Base-by-base conservation (phyloP, 2,888 invertebrate species). In the Tenthredo scrophulariae region DNA sequence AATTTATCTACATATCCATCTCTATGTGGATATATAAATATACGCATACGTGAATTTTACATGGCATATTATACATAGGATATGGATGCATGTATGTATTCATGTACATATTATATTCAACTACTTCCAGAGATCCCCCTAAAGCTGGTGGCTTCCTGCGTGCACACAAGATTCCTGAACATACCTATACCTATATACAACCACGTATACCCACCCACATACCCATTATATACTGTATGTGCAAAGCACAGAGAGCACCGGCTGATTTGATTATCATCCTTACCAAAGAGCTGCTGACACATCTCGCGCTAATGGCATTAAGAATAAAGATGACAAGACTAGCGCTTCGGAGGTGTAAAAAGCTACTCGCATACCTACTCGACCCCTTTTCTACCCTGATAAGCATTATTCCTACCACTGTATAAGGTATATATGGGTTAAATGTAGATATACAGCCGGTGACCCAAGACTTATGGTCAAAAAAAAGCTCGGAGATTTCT, bases 191-290 rank as follows among this genome's bases (percentile, higher is more conserved):
- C 4, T 46, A 75, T 80, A 58, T 80, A 50, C 15, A 62, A 10
- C 18, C 29, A 40, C 29, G 62, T 80, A 62, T 62, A 40, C 9
- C 15, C 62, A 29, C 62, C 80, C 37, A 62, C 80, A 62, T 62
- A 62, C 80, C 80, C 33, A 67, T 67, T 67, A 50, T 80, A 80
- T 40, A 58, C 80, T 26, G 80, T 80, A 37, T 77, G 77, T 77
- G 29, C 80, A 50, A 15, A 62, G 80, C 58, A 46, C 83, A 33
- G 83, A 67, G 83, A 83, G 46, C 65, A 46, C 9, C 50, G 67
- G 83, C 29, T 83, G 83, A 83, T 83, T 83, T 83, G 83, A 83
- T 83, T 83, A 83, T 80, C 83, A 83, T 65, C 83, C 70, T 70
- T 43, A 80, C 46, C 83, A 83, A 83, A 83, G 83, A 83, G 83